phyloP scores from a whole-genome alignment of 2,797 vertebrate species.

The Threskiornis aethiopicus region DNA sequence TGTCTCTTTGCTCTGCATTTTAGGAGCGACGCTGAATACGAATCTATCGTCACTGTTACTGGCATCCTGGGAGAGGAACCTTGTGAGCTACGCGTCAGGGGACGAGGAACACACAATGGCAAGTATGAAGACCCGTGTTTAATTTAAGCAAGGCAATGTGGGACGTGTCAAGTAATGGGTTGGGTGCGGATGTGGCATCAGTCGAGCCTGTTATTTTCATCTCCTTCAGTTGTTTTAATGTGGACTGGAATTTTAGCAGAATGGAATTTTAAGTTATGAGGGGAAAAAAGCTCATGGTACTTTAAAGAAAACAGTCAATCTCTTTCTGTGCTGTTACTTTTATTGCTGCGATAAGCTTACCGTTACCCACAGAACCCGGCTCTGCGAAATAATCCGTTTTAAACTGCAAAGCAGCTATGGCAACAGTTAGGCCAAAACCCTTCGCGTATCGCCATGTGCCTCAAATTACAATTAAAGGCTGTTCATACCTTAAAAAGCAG shows the following conservation, averaged over 20 bases:
- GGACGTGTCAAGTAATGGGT: neutral
- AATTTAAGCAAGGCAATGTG: neutral
- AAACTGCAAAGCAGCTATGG: neutral
- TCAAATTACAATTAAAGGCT: neutral
- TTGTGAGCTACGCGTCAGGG: constrained; percentile 75
- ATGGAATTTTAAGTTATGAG: neutral
- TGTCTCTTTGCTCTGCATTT: neutral
- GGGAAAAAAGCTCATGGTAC: neutral
- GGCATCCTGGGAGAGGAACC: constrained; percentile 81
- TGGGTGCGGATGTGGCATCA: neutral
- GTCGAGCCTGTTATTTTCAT: neutral
- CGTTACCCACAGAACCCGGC: neutral
- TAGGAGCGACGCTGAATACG: constrained; percentile 77
- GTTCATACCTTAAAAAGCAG: neutral
- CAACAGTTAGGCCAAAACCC: neutral
- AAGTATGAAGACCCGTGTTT: neutral
- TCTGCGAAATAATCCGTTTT: neutral
- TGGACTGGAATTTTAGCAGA: neutral
- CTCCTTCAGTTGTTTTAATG: neutral
- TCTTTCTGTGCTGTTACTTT: neutral
- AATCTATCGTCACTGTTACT: constrained; percentile 71
- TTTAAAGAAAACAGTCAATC: neutral
- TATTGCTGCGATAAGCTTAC: neutral
- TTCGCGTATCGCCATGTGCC: neutral
- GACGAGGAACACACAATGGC: constrained; percentile 76